phyloP scores from a whole-genome alignment of 2,888 invertebrate species.

The Bombyx huttoni region DNA sequence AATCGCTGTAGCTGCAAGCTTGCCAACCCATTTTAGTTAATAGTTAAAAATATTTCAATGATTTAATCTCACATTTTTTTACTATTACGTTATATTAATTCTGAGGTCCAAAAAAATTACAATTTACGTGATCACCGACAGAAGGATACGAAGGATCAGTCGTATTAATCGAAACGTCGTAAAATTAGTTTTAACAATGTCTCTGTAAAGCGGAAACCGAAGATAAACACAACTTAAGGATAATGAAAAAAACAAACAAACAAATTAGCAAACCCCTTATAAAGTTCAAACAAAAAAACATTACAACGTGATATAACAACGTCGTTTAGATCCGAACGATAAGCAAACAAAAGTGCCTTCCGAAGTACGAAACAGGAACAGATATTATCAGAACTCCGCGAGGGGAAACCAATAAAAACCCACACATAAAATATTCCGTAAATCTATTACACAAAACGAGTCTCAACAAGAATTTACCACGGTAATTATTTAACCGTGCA shows the following conservation, averaged over 20 bases:
- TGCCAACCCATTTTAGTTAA: no score
- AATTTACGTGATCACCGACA: no score
- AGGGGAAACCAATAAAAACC: not conserved
- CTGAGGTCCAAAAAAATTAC: no score
- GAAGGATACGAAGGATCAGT: no score
- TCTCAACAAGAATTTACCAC: not conserved
- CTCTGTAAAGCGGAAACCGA: no score
- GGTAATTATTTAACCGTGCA: constrained; percentile 1
- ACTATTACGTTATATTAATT: no score
- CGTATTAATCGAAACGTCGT: no score
- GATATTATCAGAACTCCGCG: not conserved
- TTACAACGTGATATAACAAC: not conserved
- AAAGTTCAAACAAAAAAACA: not conserved
- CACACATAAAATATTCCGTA: not conserved
- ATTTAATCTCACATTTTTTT: no score
- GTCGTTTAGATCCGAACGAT: not conserved
- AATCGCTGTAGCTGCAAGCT: no score
- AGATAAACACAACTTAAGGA: not conserved
- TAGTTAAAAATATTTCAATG: no score
- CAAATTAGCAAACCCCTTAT: not conserved
- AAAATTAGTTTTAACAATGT: no score
- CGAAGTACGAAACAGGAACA: not conserved
- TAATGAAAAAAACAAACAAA: not conserved
- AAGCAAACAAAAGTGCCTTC: not conserved
- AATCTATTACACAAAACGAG: not conserved